A percentile compares a stretch with the other conserved stretches of the same genome.
Evolutionary conservation across 2,113 vertebrate genomes (phyloP).

Genomic region (Triplophysa siluroides): DNA sequence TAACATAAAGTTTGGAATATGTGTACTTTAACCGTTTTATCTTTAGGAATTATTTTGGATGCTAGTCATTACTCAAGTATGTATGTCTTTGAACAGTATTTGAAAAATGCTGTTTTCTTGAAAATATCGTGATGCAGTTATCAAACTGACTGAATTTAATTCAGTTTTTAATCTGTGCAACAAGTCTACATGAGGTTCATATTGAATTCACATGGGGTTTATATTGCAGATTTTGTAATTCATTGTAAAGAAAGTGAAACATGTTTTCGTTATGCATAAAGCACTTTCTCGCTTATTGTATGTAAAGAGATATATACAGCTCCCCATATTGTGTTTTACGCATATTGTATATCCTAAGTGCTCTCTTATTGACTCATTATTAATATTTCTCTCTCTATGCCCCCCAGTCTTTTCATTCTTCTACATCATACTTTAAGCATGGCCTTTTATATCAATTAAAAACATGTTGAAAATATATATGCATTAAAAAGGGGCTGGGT

Average conservation of each 20-base stretch:
- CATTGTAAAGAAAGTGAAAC: constrained; percentile 18
- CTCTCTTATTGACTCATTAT: constrained; percentile 50
- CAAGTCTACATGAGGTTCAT: constrained; percentile 47
- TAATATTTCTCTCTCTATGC: constrained; percentile 7
- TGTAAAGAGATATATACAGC: constrained; percentile 56
- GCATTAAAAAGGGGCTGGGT: constrained; percentile 41
- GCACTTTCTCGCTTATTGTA: constrained; percentile 67
- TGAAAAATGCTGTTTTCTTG: neutral
- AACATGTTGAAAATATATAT: constrained; percentile 54
- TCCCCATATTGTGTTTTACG: constrained; percentile 58
- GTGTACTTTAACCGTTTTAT: constrained; percentile 9
- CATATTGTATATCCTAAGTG: constrained; percentile 61
- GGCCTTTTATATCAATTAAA: constrained; percentile 63
- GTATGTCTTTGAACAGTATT: constrained; percentile 3
- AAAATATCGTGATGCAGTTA: constrained; percentile 6
- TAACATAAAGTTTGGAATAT: constrained; percentile 2
- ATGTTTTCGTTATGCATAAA: constrained; percentile 60
- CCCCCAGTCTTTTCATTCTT: neutral
- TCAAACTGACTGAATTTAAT: constrained; percentile 27
- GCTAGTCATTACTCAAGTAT: neutral
- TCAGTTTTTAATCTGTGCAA: constrained; percentile 30
- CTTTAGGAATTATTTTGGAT: neutral
- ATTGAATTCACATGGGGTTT: constrained; percentile 42
- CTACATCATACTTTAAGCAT: constrained; percentile 63
- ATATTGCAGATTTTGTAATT: constrained; percentile 51